Percentiles rank a stretch among this genome's conserved stretches.
These are phyloP conservation scores for Sweltsa coloradensis DNA, from an alignment of 1,140 invertebrate species.

Conservation along the genomic window DNA sequence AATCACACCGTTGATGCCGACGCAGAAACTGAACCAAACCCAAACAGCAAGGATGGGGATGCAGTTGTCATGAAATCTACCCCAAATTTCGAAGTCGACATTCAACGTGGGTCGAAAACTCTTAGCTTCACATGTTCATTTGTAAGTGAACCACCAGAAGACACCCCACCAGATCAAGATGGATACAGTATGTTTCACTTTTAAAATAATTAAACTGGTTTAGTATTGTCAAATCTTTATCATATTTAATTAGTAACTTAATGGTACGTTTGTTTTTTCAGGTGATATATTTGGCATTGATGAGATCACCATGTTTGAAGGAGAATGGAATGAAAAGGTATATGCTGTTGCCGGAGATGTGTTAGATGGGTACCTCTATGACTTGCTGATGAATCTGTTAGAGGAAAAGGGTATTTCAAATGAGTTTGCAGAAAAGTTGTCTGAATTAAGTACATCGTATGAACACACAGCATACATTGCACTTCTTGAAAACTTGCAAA, in stretches of 20 bases:
- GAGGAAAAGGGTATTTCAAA: conserved; percentile 88
- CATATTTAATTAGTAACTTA: background rate
- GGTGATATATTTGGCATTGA: conserved; percentile 80
- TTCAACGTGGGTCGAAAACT: conserved; percentile 58
- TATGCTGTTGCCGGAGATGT: conserved; percentile 83
- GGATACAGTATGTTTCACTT: too few relatives aligned
- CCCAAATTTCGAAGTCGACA: conserved; percentile 75
- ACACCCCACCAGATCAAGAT: too few relatives aligned
- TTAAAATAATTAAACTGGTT: conserved; percentile 1
- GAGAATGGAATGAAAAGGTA: conserved; percentile 67
- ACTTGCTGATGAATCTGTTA: conserved; percentile 83
- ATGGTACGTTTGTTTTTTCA: conserved; percentile 29
- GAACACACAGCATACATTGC: conserved; percentile 82
- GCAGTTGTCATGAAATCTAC: conserved; percentile 73
- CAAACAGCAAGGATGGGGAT: conserved; percentile 50
- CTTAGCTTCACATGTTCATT: conserved; percentile 74
- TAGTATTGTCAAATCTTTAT: conserved; percentile 26
- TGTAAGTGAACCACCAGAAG: too few relatives aligned
- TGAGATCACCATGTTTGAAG: conserved; percentile 71
- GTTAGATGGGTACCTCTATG: conserved; percentile 87
- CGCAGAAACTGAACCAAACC: conserved; percentile 38
- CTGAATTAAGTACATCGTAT: conserved; percentile 75
- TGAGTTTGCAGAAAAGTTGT: conserved; percentile 78
- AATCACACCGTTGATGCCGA: conserved; percentile 82
- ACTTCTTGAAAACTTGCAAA: conserved; percentile 71